Evolutionary conservation across 2,888 invertebrate genomes (phyloP).

Genomic region (Drosophila fungiperda): DNA sequence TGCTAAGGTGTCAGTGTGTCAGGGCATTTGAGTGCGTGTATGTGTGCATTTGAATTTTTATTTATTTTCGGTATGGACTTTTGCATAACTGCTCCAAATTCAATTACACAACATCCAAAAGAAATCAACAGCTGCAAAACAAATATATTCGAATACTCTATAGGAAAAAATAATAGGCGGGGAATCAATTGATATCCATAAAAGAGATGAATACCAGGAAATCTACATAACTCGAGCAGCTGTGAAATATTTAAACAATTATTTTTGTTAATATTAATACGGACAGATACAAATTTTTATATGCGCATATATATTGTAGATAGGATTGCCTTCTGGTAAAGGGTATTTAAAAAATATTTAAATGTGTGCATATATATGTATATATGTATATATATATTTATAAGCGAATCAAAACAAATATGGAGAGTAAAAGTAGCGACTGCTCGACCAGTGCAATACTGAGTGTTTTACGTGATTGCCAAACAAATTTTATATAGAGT

Average conservation of each 20-base stretch:
- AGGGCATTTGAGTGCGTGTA: conserved; percentile 9
- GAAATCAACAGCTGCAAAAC: conserved; percentile 7
- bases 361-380: background rate
- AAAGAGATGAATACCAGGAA: background rate
- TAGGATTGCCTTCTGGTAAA: background rate
- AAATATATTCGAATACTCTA: conserved; percentile 19
- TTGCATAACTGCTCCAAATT: conserved; percentile 66
- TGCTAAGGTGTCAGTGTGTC: conserved; percentile 40
- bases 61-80: conserved; percentile 65
- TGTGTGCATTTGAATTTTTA: conserved; percentile 67
- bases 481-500: too few species aligned
- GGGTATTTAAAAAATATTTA: conserved; percentile 7
- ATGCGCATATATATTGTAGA: background rate
- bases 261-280: conserved; percentile 10
- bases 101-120: conserved; percentile 40
- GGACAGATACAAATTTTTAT: conserved; percentile 3
- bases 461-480: background rate
- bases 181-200: background rate
- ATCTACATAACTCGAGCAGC: background rate
- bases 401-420: conserved; percentile 5
- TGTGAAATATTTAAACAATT: conserved; percentile 4
- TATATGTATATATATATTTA: background rate
- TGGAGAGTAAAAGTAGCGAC: too few species aligned
- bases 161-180: background rate
- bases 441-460: background rate